Conservation (phyloP, 2,888 invertebrate species). For the Drosophila lacicola region DNA sequence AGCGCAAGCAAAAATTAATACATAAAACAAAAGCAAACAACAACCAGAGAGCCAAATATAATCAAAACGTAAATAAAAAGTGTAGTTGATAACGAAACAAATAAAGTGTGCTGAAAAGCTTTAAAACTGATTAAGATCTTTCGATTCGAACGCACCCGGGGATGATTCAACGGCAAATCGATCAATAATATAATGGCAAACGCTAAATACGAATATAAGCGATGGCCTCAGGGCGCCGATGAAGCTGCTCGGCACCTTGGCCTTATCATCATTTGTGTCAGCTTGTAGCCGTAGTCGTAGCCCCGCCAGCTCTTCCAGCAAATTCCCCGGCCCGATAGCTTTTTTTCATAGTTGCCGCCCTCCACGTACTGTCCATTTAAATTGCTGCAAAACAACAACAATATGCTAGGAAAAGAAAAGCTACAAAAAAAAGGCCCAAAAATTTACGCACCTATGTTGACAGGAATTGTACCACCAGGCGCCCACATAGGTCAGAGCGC, state of each 20-base stretch:
- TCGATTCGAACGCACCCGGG: conserved; percentile 3
- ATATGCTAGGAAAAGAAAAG: not conserved
- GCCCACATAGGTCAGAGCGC: conserved; percentile 88
- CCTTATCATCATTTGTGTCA: conserved; percentile 88
- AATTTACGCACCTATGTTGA: conserved; percentile 86
- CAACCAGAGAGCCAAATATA: conserved; percentile 37
- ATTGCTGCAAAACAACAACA: conserved; percentile 87
- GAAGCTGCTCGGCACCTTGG: conserved; percentile 56
- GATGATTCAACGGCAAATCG: conserved; percentile 41
- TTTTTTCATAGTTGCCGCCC: conserved; percentile 84
- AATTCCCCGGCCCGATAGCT: conserved; percentile 86
- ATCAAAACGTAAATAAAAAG: conserved; percentile 72
- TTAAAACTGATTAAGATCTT: conserved; percentile 39
- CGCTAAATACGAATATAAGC: conserved; percentile 9
- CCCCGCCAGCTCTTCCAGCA: conserved; percentile 90
- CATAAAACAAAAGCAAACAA: conserved; percentile 16
- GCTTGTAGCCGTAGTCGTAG: conserved; percentile 87
- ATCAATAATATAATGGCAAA: conserved; percentile 16
- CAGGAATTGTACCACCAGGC: conserved; percentile 92
- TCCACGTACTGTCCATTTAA: conserved; percentile 87
- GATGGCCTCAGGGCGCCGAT: conserved; percentile 8
- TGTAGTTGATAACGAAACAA: conserved; percentile 58
- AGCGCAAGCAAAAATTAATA: conserved; percentile 26
- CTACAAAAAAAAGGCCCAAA: not conserved
- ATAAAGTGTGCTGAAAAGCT: conserved; percentile 20